Conservation (phyloP, 1,140 invertebrate genomes). For the Colletes latitarsis region DNA sequence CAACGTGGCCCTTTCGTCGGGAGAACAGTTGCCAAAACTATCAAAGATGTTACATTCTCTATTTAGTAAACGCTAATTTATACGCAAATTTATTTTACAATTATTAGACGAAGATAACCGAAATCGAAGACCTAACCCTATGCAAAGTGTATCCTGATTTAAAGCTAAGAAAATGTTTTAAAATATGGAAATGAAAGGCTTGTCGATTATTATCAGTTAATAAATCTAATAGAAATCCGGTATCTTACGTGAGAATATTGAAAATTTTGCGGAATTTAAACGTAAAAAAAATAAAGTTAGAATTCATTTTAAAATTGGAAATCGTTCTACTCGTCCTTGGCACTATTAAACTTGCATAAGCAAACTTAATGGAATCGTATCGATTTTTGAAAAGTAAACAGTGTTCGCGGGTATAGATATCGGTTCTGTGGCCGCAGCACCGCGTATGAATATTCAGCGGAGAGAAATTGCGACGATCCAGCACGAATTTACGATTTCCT, state of each 20-base stretch:
- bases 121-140: no score
- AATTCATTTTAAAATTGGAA: background rate
- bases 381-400: background rate
- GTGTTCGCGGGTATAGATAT: background rate
- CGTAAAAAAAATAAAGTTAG: background rate
- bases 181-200: no score
- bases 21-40: no score
- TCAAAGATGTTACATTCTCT: no score
- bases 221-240: no score
- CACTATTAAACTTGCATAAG: background rate
- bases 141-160: no score
- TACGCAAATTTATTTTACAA: no score
- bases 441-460: conserved; percentile 8
- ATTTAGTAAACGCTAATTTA: no score
- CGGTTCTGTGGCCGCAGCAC: background rate
- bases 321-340: background rate
- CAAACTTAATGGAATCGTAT: background rate
- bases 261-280: background rate
- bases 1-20: background rate
- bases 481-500: background rate
- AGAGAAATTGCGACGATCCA: background rate
- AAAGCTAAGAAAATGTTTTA: no score
- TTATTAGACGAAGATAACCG: no score
- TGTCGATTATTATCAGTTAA: no score
- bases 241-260: no score